Base-by-base conservation (phyloP, 1,140 invertebrate species). In the Drosophila oshimai region DNA sequence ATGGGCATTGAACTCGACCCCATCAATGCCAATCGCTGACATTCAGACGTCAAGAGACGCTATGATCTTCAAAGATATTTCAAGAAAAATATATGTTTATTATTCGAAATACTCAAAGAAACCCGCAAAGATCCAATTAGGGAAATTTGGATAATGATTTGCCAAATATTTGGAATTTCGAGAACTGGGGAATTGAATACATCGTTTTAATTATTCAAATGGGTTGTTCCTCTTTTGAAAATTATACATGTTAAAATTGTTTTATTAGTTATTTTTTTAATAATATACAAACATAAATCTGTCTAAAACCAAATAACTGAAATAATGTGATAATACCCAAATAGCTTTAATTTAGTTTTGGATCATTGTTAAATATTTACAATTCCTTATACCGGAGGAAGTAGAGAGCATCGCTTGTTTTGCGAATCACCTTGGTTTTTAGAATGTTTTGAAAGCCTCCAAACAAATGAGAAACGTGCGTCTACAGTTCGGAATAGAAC, bases 1-100 rank as follows among this genome's bases (percentile, higher is more conserved):
- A 54, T 84, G 51, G 41, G 50, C 80, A 84, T 80, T 84, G 80
- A 86, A 86, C 80, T 81, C 80, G 72, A 86, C 80, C 80, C 51
- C 72, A 42, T 51, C 67, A 81, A 80, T 86, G 80, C 55, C 80
- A 86, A 62, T 33, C 47, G 34, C 34, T 74, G 81, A 78, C 80
- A 78, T 86, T 84, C 80, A 74, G 17, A 47, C 15, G 51, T 41
- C 64, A 34, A 29, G 41, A 61, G 45, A 54, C 65, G 58, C 45
- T 74, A 67, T 60, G 75, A 60, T 84, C 74, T 84, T 84, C 74
- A 71, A 34, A 44, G 29, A 73, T 49, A 71, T 71, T 72, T 51
- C 20, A 72, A 20, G 54, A 62, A 51, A 31, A 70, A 61, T 67
- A 33, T 65, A 33, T 65, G 28, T 73, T 74, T 53, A 42, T 55